Evolutionary conservation across 1,140 invertebrate genomes (phyloP).

Genomic region (Gryon sp.): DNA sequence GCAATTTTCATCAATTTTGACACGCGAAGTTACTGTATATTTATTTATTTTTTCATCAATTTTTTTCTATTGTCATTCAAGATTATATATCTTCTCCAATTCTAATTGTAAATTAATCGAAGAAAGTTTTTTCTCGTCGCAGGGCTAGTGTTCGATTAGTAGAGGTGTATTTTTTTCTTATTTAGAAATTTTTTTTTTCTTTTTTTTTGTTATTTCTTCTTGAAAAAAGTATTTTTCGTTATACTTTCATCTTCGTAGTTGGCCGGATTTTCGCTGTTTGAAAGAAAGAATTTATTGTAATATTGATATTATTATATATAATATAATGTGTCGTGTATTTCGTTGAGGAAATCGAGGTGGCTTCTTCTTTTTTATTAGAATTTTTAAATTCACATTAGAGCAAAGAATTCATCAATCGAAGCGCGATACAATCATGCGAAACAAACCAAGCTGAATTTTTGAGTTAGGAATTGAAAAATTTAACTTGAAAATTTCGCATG

Average conservation of each 20-base stretch:
- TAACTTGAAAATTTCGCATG: conserved; percentile 20
- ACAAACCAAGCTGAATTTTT: conserved; percentile 20
- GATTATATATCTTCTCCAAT: conserved; percentile 8
- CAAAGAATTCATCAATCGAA: neutral
- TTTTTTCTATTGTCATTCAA: neutral
- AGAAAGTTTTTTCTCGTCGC: conserved; percentile 21
- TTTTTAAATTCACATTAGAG: too few species aligned
- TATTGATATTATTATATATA: conserved; percentile 47
- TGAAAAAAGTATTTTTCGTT: too few species aligned
- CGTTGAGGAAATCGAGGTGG: conserved; percentile 41
- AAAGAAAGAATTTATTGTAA: conserved; percentile 50
- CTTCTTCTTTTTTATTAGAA: neutral
- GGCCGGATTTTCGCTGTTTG: conserved; percentile 22
- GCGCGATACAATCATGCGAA: conserved; percentile 5
- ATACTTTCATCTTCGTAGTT: conserved; percentile 18
- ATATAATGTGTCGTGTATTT: conserved; percentile 45
- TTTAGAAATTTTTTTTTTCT: conserved; percentile 8
- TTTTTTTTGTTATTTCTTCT: conserved; percentile 27
- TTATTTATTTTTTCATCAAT: conserved; percentile 32
- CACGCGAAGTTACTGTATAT: conserved; percentile 28
- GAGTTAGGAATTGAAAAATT: conserved; percentile 39
- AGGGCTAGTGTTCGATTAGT: conserved; percentile 9
- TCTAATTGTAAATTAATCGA: conserved; percentile 39
- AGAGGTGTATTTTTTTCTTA: conserved; percentile 6
- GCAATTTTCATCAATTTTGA: conserved; percentile 42